A percentile compares a stretch with the other conserved stretches of the same genome.
Evolutionary conservation across 2,797 vertebrate genomes (phyloP).

Genomic region (Garrulus glandarius): DNA sequence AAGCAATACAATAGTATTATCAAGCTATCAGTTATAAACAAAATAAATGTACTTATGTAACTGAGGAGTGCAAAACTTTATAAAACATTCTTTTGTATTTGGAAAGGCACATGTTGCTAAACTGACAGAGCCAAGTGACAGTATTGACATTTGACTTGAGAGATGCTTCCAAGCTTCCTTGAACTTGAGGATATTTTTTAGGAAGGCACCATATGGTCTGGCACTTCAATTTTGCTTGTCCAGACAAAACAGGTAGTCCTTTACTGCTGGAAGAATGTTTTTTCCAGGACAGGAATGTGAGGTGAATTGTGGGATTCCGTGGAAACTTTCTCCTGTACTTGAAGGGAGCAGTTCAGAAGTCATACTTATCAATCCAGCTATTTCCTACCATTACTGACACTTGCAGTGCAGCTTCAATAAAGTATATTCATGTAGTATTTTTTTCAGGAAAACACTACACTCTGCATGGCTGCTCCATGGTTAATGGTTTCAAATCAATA

Average conservation of each 20-base stretch:
- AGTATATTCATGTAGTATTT: neutral
- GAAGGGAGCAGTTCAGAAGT: neutral
- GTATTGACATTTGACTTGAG: neutral
- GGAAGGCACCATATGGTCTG: neutral
- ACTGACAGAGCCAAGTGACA: neutral
- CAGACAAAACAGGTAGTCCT: neutral
- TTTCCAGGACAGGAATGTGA: neutral
- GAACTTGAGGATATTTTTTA: neutral
- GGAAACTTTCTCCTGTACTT: neutral
- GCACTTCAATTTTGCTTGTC: neutral
- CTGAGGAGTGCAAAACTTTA: neutral
- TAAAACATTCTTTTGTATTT: neutral
- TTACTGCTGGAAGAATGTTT: neutral
- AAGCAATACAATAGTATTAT: constrained; percentile 18
- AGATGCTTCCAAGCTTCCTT: neutral
- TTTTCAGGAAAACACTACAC: neutral
- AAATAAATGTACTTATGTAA: constrained; percentile 19
- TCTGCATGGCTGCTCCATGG: neutral
- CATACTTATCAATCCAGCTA: neutral
- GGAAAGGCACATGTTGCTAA: neutral
- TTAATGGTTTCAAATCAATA: neutral
- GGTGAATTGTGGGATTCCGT: neutral
- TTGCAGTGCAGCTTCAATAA: neutral
- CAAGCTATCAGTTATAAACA: constrained; percentile 40
- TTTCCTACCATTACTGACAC: neutral